Conservation (phyloP, 2,797 vertebrate genomes). For the Dipus sagitta region DNA sequence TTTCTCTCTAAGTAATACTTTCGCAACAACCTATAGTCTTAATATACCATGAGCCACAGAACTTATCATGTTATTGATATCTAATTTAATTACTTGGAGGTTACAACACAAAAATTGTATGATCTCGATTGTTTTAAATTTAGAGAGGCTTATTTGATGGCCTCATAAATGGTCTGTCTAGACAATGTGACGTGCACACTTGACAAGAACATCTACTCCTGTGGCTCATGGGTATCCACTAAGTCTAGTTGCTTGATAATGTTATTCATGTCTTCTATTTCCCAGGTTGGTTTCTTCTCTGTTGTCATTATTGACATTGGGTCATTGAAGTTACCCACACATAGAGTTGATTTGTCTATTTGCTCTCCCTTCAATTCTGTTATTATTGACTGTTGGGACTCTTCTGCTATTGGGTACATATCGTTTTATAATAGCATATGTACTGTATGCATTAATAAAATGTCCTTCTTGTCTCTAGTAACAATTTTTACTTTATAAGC, state of each 20-base stretch:
- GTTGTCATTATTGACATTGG: background rate
- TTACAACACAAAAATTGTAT: background rate
- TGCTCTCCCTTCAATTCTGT: background rate
- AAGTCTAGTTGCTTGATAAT: background rate
- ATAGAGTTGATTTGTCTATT: background rate
- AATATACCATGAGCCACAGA: background rate
- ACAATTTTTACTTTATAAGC: background rate
- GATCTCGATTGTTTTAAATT: background rate
- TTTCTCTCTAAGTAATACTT: background rate
- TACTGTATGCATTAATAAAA: background rate
- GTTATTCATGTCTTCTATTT: background rate
- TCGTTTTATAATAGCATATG: background rate
- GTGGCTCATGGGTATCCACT: background rate
- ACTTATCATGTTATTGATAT: background rate
- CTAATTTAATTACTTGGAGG: conserved; percentile 1
- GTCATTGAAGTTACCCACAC: background rate
- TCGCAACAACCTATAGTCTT: background rate
- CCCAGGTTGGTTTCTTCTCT: background rate
- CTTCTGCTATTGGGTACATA: background rate
- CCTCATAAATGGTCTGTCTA: background rate
- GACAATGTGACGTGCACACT: background rate
- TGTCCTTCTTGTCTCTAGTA: background rate
- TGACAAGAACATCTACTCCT: background rate
- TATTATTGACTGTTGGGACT: background rate
- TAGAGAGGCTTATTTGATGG: background rate